Conservation (phyloP, 2,113 vertebrate genomes). For the Rhinichthys klamathensis region DNA sequence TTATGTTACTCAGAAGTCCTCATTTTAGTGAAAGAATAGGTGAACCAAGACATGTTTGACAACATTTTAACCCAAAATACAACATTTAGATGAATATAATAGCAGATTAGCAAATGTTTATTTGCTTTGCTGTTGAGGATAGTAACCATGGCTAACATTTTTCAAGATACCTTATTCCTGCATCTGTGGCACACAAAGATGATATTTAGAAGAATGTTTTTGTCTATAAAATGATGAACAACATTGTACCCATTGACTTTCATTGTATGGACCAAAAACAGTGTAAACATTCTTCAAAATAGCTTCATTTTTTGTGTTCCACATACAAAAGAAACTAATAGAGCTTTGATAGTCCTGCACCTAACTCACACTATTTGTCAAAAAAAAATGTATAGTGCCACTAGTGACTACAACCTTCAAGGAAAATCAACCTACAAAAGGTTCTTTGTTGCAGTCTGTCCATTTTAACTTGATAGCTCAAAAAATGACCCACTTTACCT, state of each 20-base stretch:
- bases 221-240: background rate
- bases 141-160: background rate
- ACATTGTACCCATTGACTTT: background rate
- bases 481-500: background rate
- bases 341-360: background rate
- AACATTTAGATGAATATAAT: background rate
- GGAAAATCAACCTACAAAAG: background rate
- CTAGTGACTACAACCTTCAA: background rate
- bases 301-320: background rate
- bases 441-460: background rate
- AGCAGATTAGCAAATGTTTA: background rate
- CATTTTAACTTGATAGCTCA: background rate
- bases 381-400: too few relatives aligned
- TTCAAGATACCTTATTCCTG: background rate
- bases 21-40: background rate
- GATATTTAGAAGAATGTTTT: background rate
- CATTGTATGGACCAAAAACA: background rate
- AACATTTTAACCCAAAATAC: background rate
- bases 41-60: conserved; percentile 11
- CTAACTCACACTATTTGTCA: background rate
- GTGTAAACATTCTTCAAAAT: background rate
- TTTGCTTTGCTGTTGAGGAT: background rate
- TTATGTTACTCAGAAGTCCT: background rate
- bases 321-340: background rate
- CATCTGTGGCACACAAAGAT: background rate